Conservation (phyloP, 2,888 invertebrate species). For the Sabellastarte sp. region DNA sequence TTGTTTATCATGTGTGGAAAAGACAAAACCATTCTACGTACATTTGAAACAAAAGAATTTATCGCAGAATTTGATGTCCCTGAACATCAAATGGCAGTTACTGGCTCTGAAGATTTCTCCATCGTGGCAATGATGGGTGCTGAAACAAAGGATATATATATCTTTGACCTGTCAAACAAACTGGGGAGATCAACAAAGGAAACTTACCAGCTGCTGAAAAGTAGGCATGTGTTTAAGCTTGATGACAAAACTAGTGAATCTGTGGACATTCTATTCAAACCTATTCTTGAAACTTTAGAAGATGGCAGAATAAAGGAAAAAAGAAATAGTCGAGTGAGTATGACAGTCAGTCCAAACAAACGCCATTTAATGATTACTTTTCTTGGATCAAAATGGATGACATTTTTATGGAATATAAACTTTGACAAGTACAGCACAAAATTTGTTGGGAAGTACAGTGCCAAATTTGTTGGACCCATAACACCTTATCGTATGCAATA, state of each 20-base stretch:
- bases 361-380: neutral
- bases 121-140: neutral
- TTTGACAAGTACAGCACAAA: neutral
- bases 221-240: neutral
- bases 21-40: neutral
- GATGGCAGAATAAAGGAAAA: neutral
- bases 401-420: neutral
- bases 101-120: neutral
- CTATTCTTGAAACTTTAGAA: neutral
- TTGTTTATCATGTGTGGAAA: neutral
- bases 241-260: neutral
- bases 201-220: neutral
- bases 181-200: neutral
- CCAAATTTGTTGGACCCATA: neutral
- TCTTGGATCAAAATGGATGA: neutral
- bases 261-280: neutral
- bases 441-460: neutral
- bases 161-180: neutral
- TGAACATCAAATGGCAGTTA: neutral
- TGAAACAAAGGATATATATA: neutral
- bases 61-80: neutral
- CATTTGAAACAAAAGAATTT: neutral
- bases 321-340: neutral
- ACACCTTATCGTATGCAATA: neutral
- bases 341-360: neutral